Base-by-base conservation (phyloP, 1,140 invertebrate genomes). In the Caenorhabditis briggsae region DNA sequence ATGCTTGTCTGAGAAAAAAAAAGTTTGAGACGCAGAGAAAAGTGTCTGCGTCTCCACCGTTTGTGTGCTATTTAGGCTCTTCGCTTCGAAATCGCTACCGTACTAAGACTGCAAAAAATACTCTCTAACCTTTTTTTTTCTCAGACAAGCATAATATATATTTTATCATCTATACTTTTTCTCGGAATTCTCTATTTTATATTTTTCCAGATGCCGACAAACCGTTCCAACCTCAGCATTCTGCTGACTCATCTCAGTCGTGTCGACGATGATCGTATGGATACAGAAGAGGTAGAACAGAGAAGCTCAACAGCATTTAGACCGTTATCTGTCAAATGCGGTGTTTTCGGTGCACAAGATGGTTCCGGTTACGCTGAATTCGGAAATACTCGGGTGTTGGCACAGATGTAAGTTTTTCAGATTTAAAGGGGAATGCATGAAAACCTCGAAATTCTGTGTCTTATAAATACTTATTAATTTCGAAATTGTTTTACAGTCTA, bases 321-420 rank as follows among this genome's bases (percentile, higher is more conserved):
- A 23, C 70, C 70, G 5, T 46, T 78, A 8, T 78, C 46, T 14
- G 70, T 78, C 0, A 78, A 78, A 23, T 78, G 70, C 53, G 70
- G 70, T 2, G 70, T 78, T 23, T 78, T 78, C 23, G 70, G 70
- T 20, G 46, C 70, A 14, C 70, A 78, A 50, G 70, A 78, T 43
- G 70, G 70, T 23, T 78, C 70, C 6, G 70, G 70, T 50, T 78
- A 78, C n/a, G 70, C 70, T 5, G 70, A 78, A 43, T 78, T 78
- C 23, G 70, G 70, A 50, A 78, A 78, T 23, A 78, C 70, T 14
- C 6, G 70, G 50, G 70, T 78, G 3, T 53, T 78, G 33, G 70
- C 70, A 12, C 70, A 78, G 50, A 78, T 78, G 70, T 78, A 16
- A 33, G 33, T 33, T 33, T 33, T 33, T 33, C 33, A 33, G 33